A percentile compares a stretch with the other conserved stretches of the same genome.
These are phyloP conservation scores for Teleogryllus occipitalis DNA, from an alignment of 1,140 invertebrate genomes.

Conservation along the genomic window DNA sequence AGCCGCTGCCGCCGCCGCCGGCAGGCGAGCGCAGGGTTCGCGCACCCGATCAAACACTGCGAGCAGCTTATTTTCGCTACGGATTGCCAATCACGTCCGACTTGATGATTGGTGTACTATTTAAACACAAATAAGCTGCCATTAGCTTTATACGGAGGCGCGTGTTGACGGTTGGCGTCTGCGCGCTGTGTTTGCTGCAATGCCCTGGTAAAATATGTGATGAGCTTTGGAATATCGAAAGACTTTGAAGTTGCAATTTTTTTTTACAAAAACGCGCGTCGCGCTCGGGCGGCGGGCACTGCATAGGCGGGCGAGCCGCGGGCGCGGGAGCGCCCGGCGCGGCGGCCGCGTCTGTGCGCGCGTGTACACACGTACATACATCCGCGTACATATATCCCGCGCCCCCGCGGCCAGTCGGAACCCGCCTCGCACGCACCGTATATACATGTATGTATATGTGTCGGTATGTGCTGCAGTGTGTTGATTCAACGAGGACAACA, in stretches of 20 bases:
- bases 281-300: no score
- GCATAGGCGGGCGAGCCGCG: background rate
- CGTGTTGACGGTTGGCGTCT: background rate
- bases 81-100: slow-evolving; percentile 3
- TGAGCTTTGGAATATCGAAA: slow-evolving; percentile 1
- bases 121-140: slow-evolving; percentile 3
- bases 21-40: background rate
- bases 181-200: background rate
- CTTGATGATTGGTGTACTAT: slow-evolving; percentile 3
- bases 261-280: background rate
- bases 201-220: background rate
- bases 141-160: background rate
- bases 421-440: background rate
- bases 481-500: background rate
- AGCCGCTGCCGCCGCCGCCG: background rate
- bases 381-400: background rate
- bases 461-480: background rate
- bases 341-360: background rate
- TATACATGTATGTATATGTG: background rate
- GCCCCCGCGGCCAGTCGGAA: background rate
- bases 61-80: background rate
- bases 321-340: no score
- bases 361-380: background rate
- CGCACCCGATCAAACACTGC: background rate
- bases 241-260: background rate